Evolutionary conservation across 2,113 vertebrate genomes (phyloP), one percentile per base, ranked within the genome.

Genomic region (Amblyopsis rosae): DNA sequence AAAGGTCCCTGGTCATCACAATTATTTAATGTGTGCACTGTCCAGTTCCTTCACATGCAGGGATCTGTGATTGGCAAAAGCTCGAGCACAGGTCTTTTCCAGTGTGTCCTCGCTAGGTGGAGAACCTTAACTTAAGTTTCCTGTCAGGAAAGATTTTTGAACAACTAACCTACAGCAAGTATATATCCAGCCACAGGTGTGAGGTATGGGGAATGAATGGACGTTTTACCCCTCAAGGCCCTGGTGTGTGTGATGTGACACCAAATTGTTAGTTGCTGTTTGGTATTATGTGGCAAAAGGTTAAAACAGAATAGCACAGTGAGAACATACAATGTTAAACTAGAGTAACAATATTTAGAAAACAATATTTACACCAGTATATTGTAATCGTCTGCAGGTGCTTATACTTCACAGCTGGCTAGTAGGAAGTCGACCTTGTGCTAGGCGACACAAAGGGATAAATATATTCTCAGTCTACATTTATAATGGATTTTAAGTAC

Each of bases 71-170:
- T 84, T 65, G 49, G 60, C 47, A 35, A 61, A 70, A 70, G 68
- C 72, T 56, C 57, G 78, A 62, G 66, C 49, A 9, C 19, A 13
- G 60, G 71, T 88, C 79, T 82, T 85, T 74, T 70, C 70, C 67
- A 60, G 62, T 2, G 54, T 65, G 2, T 68, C 77, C 69, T 13
- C 46, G 57, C 57, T 33, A 79, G 81, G 85, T 83, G 81, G 81
- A 75, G 78, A 80, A 70, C 49, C 54, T 69, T 54, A 61, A 78
- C 17, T 66, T 67, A 60, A 53, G 69, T 83, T 88, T 87, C 85
- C 83, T 83, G 83, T 66, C 15, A 53, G 62, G 70, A 41, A 13
- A 67, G 59, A 74, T 82, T 88, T 78, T 63, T 61, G 47, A 68
- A 13, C 12, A 26, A 12, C 19, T 53, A 69, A 65, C 51, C 63